A percentile compares a stretch with the other conserved stretches of the same genome.
These are phyloP conservation scores for Bursaphelenchus mucronatus DNA, from an alignment of 1,140 invertebrate species.

Conservation along the genomic window DNA sequence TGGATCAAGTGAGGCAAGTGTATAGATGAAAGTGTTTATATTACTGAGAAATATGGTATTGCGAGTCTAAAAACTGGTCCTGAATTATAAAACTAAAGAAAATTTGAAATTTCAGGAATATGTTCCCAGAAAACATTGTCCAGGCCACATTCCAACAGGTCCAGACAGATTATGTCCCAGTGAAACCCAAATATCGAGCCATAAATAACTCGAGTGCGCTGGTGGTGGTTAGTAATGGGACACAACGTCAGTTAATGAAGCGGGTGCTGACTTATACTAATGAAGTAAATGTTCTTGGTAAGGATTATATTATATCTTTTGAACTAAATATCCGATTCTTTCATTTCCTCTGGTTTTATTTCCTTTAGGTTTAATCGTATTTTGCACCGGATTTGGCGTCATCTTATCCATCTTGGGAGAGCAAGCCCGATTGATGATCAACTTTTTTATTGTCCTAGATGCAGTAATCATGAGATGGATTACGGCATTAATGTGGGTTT, in stretches of 20 bases:
- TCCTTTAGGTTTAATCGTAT: slow-evolving; percentile 64
- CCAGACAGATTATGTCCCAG: slow-evolving; percentile 48
- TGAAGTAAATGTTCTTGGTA: slow-evolving; percentile 64
- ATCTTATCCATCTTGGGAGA: slow-evolving; percentile 62
- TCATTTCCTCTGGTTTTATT: slow-evolving; percentile 24
- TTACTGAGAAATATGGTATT: too few species aligned
- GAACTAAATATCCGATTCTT: neutral
- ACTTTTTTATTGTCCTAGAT: slow-evolving; percentile 64
- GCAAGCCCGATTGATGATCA: slow-evolving; percentile 61
- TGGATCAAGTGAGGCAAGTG: slow-evolving; percentile 83
- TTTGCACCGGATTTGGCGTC: slow-evolving; percentile 65
- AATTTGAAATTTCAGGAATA: slow-evolving; percentile 37
- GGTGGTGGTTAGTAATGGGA: slow-evolving; percentile 31
- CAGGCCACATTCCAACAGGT: slow-evolving; percentile 57
- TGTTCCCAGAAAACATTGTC: slow-evolving; percentile 55
- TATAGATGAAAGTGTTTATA: neutral
- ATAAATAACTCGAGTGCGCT: slow-evolving; percentile 23
- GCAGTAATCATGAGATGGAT: slow-evolving; percentile 62
- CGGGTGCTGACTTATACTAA: slow-evolving; percentile 56
- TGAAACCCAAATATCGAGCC: slow-evolving; percentile 22
- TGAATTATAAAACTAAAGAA: too few species aligned
- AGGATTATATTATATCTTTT: neutral
- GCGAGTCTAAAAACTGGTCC: too few species aligned
- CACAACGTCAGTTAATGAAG: slow-evolving; percentile 34
- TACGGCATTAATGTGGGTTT: slow-evolving; percentile 64